Evolutionary conservation across 2,113 vertebrate genomes (phyloP).

Genomic region (Poeciliopsis turrubarensis): DNA sequence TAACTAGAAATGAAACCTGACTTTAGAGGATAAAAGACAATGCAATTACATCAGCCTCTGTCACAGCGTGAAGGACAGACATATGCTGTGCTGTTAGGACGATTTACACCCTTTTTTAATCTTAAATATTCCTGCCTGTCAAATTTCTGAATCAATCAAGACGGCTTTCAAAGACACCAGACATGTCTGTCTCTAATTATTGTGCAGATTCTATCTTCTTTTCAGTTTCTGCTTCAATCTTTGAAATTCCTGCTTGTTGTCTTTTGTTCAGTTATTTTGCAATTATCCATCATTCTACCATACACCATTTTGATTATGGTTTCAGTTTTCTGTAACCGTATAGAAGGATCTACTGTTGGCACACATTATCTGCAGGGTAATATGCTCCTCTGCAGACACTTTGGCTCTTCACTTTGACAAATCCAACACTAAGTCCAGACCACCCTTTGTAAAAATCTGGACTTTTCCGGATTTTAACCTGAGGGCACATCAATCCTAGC

Average conservation of each 20-base stretch:
- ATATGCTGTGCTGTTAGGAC: background rate
- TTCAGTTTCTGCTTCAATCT: background rate
- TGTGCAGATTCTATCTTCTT: conserved; percentile 8
- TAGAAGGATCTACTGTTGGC: conserved; percentile 2
- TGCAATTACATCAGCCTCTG: conserved; percentile 21
- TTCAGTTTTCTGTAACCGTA: conserved; percentile 13
- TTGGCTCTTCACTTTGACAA: too few relatives aligned
- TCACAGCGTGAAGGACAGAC: conserved; percentile 17
- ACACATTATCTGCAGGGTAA: conserved; percentile 7
- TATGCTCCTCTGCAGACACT: background rate
- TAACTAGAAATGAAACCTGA: conserved; percentile 27
- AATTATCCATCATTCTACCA: conserved; percentile 37
- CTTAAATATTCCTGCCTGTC: background rate
- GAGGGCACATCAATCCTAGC: too few relatives aligned
- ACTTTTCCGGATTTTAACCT: too few relatives aligned
- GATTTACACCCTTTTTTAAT: background rate
- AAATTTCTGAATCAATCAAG: conserved; percentile 1
- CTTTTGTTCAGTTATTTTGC: conserved; percentile 43
- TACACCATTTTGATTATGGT: conserved; percentile 18
- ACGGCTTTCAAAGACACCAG: conserved; percentile 7
- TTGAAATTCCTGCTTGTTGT: conserved; percentile 27
- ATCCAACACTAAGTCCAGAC: too few relatives aligned
- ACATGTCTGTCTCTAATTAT: conserved; percentile 9
- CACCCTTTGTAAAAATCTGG: too few relatives aligned
- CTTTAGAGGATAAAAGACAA: conserved; percentile 22